Evolutionary conservation across 2,113 vertebrate species (phyloP), one percentile per base, ranked within the genome.

Genomic region (Chunga burmeisteri): DNA sequence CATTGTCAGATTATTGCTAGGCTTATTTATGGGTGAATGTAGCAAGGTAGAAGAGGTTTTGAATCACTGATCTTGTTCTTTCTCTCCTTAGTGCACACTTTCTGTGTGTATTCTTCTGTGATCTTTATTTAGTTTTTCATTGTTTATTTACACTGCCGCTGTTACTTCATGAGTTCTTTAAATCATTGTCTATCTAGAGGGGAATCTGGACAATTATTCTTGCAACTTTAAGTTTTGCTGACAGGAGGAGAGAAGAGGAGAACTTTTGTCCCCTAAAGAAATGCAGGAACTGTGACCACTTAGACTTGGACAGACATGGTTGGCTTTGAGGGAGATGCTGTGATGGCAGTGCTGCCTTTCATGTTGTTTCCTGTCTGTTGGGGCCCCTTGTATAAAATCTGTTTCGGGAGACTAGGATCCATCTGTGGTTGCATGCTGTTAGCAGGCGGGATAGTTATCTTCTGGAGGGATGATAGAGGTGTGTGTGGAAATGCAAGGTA

Each of bases 151-250:
- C 87, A 52, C 73, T 93, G 91, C 84, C 74, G 70, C 82, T 90
- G 88, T 88, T 95, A 77, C 81, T 97, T 96, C 89, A 94, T 96
- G 94, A 96, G 96, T 95, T 97, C 96, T 97, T 97, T 95, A 97
- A 94, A 80, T 91, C 86, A 70, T 73, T 82, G 74, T 73, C 62
- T 96, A 70, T 95, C 94, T 96, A 94, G 91, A 94, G 89, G 84
- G 73, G 81, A 95, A 85, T 93, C 88, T 68, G 77, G 88, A 94
- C 83, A 91, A 87, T 94, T 96, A 84, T 56, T 94, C 86, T 93
- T 68, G 88, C 77, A 94, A 65, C 73, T 96, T 75, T 96, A 95
- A 94, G 86, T 83, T 78, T 85, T 77, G 66, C 89, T 96, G 93
- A 91, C 89, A 91, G 89, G 81, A 92, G 86, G 49, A 90, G 91